Evolutionary conservation across 2,113 vertebrate species (phyloP).

Genomic region (Uria aalge): DNA sequence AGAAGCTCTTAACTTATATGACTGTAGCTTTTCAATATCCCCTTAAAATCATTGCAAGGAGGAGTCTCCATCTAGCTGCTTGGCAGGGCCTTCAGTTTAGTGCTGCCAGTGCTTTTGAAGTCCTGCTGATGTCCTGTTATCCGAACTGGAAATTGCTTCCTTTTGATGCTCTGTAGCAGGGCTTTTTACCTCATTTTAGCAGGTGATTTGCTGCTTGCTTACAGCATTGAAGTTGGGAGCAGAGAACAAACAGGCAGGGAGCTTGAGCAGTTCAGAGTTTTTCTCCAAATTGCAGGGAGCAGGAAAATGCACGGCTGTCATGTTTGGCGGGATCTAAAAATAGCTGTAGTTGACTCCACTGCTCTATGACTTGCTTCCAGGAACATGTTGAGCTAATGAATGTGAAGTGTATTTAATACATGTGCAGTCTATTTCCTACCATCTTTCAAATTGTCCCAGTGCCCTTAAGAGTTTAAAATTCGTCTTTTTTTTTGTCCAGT

Average conservation of each 20-base stretch:
- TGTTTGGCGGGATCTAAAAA: not conserved
- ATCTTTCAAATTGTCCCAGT: not conserved
- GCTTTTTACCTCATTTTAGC: not conserved
- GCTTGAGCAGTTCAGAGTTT: not conserved
- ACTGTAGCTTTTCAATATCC: not conserved
- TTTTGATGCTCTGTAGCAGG: not conserved
- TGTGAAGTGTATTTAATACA: not conserved
- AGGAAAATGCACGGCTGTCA: not conserved
- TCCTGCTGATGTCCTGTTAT: not conserved
- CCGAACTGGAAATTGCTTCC: not conserved
- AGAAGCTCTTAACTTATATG: not conserved
- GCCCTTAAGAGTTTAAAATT: not conserved
- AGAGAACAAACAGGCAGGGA: not conserved
- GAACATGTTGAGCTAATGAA: not conserved
- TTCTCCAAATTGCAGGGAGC: not conserved
- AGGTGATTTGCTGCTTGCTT: not conserved
- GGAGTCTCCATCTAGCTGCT: not conserved
- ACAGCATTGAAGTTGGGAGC: not conserved
- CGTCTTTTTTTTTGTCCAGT: not conserved
- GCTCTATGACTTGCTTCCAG: not conserved
- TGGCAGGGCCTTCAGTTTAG: not conserved
- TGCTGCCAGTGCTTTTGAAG: not conserved
- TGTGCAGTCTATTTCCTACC: not conserved
- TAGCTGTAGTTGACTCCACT: not conserved
- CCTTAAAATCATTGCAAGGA: not conserved